Base-by-base conservation (phyloP, 2,888 invertebrate species). In the Dione vanillae region DNA sequence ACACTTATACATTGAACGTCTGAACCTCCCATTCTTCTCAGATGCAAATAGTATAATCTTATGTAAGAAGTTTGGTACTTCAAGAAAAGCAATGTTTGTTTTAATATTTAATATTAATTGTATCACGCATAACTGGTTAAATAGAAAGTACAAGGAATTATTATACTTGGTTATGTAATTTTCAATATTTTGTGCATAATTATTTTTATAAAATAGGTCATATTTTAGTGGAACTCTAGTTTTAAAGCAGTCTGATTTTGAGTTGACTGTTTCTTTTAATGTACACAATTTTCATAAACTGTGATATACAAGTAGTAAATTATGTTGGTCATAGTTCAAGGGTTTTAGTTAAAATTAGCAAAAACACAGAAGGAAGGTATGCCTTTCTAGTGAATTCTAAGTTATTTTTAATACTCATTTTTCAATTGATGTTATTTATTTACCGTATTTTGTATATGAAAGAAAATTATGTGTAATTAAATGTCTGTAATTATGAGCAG, bases 301-400 rank as follows among this genome's bases (percentile, higher is more conserved):
- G 56, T 56, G 56, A 56, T 56, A 56, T 52, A 35, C 16, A 37
- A 56, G 11, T n/a, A n/a, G 11, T 16, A 56, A 35, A 40, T 54
- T 54, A 16, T 35, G 35, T 37, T 54, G 37, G 9, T 54, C 16
- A n/a, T 54, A 16, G 11, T 40, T 16, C 19, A 5, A 47, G 16
- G 47, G 5, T 45, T 45, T 6, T n/a, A 47, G 6, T 1, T 9
- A 16, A 47, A 47, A n/a, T 0, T n/a, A 5, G 27, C 27, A 27
- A n/a, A n/a, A n/a, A n/a, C n/a, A 27, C 27, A 27, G 27, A 2
- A 27, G 27, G 27, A 2, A 27, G 27, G 5, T 27, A 27, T 27
- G 27, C 27, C 27, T 27, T 49, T 11, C 19, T 49, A 49, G 19
- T 11, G 10, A 16, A 19, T 49, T 49, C 11, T 11, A 49, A 11